These are phyloP conservation scores for Ornithorhynchus anatinus DNA, from an alignment of 2,113 vertebrate species.

Conservation along the genomic window DNA sequence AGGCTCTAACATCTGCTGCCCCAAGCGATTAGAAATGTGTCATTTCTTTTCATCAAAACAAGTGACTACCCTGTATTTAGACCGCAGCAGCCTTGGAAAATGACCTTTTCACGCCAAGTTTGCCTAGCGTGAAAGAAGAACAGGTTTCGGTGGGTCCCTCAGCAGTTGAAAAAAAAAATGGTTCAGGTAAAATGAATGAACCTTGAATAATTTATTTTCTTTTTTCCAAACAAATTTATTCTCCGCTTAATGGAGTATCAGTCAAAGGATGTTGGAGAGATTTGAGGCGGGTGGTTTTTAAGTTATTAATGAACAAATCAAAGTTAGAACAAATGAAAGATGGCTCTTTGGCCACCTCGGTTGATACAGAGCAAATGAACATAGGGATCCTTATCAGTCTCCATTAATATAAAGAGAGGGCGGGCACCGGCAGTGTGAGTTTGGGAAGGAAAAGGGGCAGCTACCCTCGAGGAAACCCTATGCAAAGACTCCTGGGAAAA, in stretches of 20 bases:
- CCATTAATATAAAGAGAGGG: no score
- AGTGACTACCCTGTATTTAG: not conserved
- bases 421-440: no score
- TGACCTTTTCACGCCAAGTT: not conserved
- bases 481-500: no score
- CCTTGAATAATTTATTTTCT: constrained; percentile 25
- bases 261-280: not conserved
- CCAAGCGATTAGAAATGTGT: not conserved
- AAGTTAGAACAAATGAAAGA: not conserved
- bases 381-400: not conserved
- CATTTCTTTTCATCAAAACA: not conserved
- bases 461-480: no score
- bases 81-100: not conserved
- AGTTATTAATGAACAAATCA: constrained; percentile 1
- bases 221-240: constrained; percentile 24
- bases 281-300: not conserved
- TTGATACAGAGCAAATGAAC: not conserved
- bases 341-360: not conserved
- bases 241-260: constrained; percentile 10
- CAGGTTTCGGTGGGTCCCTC: constrained; percentile 12
- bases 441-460: no score
- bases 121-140: constrained; percentile 15
- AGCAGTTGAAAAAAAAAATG: constrained; percentile 17
- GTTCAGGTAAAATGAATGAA: constrained; percentile 13
- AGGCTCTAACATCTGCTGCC: not conserved